These are phyloP conservation scores for Germaria angustata DNA, from an alignment of 2,888 invertebrate genomes.

Conservation along the genomic window DNA sequence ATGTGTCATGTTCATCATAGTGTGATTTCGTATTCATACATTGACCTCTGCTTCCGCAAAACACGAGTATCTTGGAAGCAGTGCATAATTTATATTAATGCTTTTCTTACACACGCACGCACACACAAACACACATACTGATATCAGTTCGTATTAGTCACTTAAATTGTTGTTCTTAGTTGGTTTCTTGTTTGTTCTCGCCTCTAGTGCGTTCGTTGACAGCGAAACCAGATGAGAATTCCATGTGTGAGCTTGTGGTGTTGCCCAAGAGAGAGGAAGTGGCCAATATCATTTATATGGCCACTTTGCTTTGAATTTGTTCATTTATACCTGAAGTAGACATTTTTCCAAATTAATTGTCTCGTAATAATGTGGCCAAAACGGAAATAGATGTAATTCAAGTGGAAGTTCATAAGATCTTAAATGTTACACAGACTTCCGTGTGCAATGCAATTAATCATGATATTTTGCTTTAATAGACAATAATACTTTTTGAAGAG, in stretches of 20 bases:
- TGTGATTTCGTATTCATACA: constrained; percentile 46
- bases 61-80: not conserved
- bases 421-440: constrained; percentile 21
- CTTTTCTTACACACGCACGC: constrained; percentile 5
- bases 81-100: constrained; percentile 3
- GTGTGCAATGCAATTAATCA: not conserved
- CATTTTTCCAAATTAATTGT: not conserved
- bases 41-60: constrained; percentile 66
- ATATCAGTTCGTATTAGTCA: constrained; percentile 55
- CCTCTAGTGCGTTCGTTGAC: constrained; percentile 33
- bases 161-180: not conserved
- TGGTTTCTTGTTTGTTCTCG: not conserved
- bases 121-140: not conserved
- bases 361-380: constrained; percentile 20
- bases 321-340: constrained; percentile 12
- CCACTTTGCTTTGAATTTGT: constrained; percentile 18
- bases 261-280: constrained; percentile 23
- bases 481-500: not conserved
- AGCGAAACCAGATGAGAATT: constrained; percentile 41
- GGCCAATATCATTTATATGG: constrained; percentile 28
- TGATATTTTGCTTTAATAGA: not conserved
- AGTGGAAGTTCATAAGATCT: not conserved
- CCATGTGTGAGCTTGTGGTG: not conserved
- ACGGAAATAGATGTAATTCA: constrained; percentile 49
- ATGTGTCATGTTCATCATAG: constrained; percentile 50